phyloP scores from a whole-genome alignment of 1,140 invertebrate species.

The Cotesia glomerata region DNA sequence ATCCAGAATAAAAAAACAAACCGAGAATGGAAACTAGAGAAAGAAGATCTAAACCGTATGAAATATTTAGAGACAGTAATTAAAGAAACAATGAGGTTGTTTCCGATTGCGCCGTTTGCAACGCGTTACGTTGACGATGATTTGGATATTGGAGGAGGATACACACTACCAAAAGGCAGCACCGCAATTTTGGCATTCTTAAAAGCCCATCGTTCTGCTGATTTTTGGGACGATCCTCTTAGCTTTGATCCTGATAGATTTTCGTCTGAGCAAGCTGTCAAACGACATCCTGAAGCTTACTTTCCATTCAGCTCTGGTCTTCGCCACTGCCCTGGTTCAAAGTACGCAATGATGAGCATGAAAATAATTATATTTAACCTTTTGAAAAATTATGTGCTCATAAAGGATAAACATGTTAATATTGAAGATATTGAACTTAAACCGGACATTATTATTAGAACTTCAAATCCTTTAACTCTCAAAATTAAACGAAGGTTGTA shows the following conservation, averaged over 20 bases:
- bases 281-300: slow-evolving; percentile 60
- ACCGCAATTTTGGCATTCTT: slow-evolving; percentile 34
- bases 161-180: slow-evolving; percentile 35
- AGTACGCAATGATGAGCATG: slow-evolving; percentile 69
- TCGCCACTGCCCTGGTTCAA: slow-evolving; percentile 68
- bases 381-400: slow-evolving; percentile 66
- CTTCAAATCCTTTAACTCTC: slow-evolving; percentile 32
- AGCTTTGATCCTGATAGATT: slow-evolving; percentile 72
- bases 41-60: slow-evolving; percentile 67
- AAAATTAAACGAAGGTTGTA: slow-evolving; percentile 32
- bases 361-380: slow-evolving; percentile 65
- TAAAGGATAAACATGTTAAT: slow-evolving; percentile 42
- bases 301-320: slow-evolving; percentile 69
- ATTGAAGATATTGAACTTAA: slow-evolving; percentile 48
- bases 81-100: slow-evolving; percentile 70
- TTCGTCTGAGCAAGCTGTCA: slow-evolving; percentile 62
- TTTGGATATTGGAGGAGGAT: slow-evolving; percentile 38
- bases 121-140: slow-evolving; percentile 59
- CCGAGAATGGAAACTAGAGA: slow-evolving; percentile 39
- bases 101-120: slow-evolving; percentile 68
- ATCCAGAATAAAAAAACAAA: slow-evolving; percentile 57
- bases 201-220: slow-evolving; percentile 63
- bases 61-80: slow-evolving; percentile 70
- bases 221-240: slow-evolving; percentile 68
- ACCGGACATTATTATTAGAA: slow-evolving; percentile 42